Conservation (phyloP, 2,888 invertebrate genomes). For the Phytoseiulus persimilis region DNA sequence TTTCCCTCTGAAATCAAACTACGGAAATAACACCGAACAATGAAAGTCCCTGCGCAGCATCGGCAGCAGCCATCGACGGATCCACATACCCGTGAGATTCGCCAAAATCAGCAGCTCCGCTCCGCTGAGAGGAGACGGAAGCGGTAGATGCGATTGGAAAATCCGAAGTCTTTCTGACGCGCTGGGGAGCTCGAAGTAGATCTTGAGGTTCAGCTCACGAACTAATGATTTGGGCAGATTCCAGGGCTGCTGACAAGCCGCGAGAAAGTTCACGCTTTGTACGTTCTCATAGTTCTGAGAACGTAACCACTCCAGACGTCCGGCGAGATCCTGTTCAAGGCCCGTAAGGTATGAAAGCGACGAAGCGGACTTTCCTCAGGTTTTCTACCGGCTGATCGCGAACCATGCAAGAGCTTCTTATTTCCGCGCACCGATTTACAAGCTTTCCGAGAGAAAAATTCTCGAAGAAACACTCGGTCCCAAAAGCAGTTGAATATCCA, state of each 20-base stretch:
- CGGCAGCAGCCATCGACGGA: neutral
- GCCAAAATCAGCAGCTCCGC: neutral
- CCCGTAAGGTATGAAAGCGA: neutral
- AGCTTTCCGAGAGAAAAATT: neutral
- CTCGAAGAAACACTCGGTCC: neutral
- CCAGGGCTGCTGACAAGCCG: conserved; percentile 8
- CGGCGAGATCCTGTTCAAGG: neutral
- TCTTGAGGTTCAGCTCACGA: neutral
- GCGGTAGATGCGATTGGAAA: conserved; percentile 9
- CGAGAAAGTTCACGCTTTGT: conserved; percentile 16
- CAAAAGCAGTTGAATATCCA: neutral
- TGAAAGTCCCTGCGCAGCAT: neutral
- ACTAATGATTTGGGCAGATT: neutral
- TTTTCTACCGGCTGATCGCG: neutral
- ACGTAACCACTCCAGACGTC: neutral
- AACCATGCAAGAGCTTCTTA: neutral
- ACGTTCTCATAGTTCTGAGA: neutral
- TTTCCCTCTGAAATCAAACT: neutral
- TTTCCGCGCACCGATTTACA: neutral
- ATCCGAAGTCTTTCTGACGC: conserved; percentile 5
- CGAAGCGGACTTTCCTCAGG: no score
- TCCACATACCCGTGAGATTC: neutral
- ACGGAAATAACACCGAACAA: neutral
- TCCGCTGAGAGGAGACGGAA: neutral
- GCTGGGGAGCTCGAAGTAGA: neutral